phyloP scores from a whole-genome alignment of 1,140 invertebrate species.

The Rhynchophorus ferrugineus region DNA sequence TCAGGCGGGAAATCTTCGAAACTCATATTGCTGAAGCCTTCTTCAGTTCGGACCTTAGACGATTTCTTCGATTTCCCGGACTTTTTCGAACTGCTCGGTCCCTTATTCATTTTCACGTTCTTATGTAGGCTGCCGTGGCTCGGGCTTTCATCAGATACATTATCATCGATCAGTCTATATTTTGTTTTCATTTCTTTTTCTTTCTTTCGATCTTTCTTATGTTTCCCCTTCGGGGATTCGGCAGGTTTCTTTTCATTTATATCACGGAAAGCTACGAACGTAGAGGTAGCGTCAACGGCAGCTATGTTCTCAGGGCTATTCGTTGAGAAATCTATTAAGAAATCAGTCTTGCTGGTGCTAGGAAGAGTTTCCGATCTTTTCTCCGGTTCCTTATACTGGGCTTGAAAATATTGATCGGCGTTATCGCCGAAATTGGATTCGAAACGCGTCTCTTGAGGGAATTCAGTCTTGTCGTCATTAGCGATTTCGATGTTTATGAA shows the following conservation, averaged over 20 bases:
- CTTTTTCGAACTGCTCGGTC: conserved; percentile 21
- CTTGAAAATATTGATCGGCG: conserved; percentile 22
- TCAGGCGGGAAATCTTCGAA: conserved; percentile 71
- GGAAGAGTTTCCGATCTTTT: neutral
- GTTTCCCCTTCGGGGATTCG: conserved; percentile 20
- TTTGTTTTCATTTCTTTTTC: conserved; percentile 45
- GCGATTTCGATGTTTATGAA: conserved; percentile 17
- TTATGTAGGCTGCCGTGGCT: conserved; percentile 8
- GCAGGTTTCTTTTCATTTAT: neutral
- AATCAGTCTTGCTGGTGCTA: neutral
- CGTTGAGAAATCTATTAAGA: conserved; percentile 15
- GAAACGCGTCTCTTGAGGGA: conserved; percentile 6
- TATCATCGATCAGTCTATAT: conserved; percentile 46
- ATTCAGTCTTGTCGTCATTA: neutral
- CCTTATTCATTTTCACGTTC: conserved; percentile 30
- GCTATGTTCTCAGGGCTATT: conserved; percentile 9
- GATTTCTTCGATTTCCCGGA: conserved; percentile 30
- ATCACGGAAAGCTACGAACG: neutral
- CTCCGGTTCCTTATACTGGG: conserved; percentile 8
- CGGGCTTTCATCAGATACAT: conserved; percentile 27
- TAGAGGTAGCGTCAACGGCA: neutral
- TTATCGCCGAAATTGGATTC: conserved; percentile 23
- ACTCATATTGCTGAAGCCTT: conserved; percentile 70
- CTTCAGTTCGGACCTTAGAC: conserved; percentile 40
- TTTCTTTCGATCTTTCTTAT: conserved; percentile 44